Percentiles rank a stretch among this genome's conserved stretches.
Evolutionary conservation across 2,113 vertebrate species (phyloP).

Genomic region (Ictalurus punctatus): DNA sequence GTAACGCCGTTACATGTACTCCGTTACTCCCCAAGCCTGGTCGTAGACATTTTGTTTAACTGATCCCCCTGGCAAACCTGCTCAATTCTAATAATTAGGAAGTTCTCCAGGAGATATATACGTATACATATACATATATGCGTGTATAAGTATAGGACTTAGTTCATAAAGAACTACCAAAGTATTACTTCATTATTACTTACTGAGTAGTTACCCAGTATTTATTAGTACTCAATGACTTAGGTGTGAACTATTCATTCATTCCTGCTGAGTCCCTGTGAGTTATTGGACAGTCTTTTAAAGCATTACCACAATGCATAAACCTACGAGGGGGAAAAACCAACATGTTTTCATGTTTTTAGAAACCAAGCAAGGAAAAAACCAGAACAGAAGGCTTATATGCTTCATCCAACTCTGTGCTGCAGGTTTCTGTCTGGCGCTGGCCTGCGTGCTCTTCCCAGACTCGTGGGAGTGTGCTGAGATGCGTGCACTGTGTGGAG

Average conservation of each 20-base stretch:
- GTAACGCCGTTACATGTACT: too few species aligned
- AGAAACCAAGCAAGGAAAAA: background rate
- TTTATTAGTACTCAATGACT: background rate
- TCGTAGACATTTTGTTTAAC: too few species aligned
- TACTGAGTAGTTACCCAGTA: background rate
- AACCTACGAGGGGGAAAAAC: background rate
- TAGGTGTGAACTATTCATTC: background rate
- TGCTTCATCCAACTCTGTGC: background rate
- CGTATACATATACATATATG: background rate
- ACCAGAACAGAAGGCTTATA: background rate
- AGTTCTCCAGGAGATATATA: background rate
- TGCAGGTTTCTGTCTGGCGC: constrained; percentile 74
- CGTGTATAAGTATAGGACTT: background rate
- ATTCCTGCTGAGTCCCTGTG: background rate
- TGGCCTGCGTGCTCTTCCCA: constrained; percentile 80
- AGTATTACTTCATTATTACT: background rate
- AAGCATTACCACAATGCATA: background rate
- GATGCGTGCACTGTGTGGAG: constrained; percentile 77
- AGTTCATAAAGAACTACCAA: background rate
- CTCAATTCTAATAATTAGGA: background rate
- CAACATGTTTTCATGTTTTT: background rate
- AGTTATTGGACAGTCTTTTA: background rate
- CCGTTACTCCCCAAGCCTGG: too few species aligned
- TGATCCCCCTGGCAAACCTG: too few species aligned
- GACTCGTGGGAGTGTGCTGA: constrained; percentile 80